phyloP scores from a whole-genome alignment of 2,888 invertebrate genomes.

The Seira musarum region DNA sequence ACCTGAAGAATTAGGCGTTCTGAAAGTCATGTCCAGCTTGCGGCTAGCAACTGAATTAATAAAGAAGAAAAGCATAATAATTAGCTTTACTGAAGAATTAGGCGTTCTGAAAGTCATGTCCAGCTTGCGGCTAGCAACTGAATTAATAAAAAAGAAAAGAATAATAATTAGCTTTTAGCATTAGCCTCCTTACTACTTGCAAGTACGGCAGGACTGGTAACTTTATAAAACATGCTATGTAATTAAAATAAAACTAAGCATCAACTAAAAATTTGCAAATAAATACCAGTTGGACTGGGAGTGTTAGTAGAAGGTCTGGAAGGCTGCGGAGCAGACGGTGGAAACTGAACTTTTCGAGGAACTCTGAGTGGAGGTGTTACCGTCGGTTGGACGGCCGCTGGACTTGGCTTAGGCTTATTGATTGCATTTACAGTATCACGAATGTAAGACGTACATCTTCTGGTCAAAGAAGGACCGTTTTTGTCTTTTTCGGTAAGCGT shows the following conservation, averaged over 20 bases:
- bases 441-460: conserved; percentile 35
- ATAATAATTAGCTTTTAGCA: too few species aligned
- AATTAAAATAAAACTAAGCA: conserved; percentile 17
- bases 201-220: not conserved
- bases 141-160: too few species aligned
- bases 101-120: conserved; percentile 65
- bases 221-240: conserved; percentile 9
- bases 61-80: not conserved
- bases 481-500: not conserved
- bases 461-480: conserved; percentile 35
- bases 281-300: conserved; percentile 37
- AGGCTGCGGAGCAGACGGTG: not conserved
- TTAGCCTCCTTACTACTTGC: not conserved
- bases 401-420: conserved; percentile 30
- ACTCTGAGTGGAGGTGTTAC: conserved; percentile 25
- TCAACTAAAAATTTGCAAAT: conserved; percentile 23
- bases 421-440: conserved; percentile 53
- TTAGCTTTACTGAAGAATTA: conserved; percentile 77
- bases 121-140: conserved; percentile 84
- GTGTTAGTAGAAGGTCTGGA: conserved; percentile 35
- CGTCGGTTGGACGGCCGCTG: conserved; percentile 23
- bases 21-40: conserved; percentile 73
- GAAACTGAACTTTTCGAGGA: conserved; percentile 14
- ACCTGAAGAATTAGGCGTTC: conserved; percentile 75
- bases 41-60: conserved; percentile 81